These are phyloP conservation scores for Craniophora ligustri DNA, from an alignment of 2,888 invertebrate species.

Conservation along the genomic window DNA sequence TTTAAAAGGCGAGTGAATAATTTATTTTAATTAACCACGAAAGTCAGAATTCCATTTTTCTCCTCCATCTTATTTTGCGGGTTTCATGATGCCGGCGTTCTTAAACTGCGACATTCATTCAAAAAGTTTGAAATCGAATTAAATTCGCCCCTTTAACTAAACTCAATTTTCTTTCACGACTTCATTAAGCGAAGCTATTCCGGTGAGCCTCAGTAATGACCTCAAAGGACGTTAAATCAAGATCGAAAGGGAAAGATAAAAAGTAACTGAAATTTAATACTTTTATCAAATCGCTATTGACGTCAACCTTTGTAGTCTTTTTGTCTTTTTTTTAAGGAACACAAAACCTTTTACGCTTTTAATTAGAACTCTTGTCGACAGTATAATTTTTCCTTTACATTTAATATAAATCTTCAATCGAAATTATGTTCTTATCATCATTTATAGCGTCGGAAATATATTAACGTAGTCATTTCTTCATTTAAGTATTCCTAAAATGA, in stretches of 20 bases:
- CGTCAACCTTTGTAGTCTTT: constrained; percentile 72
- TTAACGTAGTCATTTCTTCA: constrained; percentile 19
- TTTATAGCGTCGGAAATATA: constrained; percentile 37
- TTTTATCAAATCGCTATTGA: constrained; percentile 79
- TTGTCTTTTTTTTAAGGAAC: constrained; percentile 58
- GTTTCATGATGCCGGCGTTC: constrained; percentile 74
- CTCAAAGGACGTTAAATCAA: constrained; percentile 87
- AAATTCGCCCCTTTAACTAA: constrained; percentile 87
- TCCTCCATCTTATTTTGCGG: constrained; percentile 77
- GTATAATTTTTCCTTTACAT: constrained; percentile 49
- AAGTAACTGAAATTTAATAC: constrained; percentile 84
- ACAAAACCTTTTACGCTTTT: constrained; percentile 62
- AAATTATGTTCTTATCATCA: constrained; percentile 41
- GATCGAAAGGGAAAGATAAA: constrained; percentile 83
- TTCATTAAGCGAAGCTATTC: constrained; percentile 86
- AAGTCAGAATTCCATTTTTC: constrained; percentile 80
- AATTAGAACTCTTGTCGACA: constrained; percentile 60
- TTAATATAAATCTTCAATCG: constrained; percentile 47
- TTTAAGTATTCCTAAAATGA: neutral
- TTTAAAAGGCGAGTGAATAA: constrained; percentile 78
- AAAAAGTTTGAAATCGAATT: constrained; percentile 87
- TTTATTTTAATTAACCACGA: constrained; percentile 84
- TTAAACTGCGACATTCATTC: constrained; percentile 83
- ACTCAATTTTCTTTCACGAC: constrained; percentile 87
- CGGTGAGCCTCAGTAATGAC: constrained; percentile 87